These are phyloP conservation scores for Melanotaenia parkinsoni DNA, from an alignment of 2,797 vertebrate genomes.

Conservation along the genomic window DNA sequence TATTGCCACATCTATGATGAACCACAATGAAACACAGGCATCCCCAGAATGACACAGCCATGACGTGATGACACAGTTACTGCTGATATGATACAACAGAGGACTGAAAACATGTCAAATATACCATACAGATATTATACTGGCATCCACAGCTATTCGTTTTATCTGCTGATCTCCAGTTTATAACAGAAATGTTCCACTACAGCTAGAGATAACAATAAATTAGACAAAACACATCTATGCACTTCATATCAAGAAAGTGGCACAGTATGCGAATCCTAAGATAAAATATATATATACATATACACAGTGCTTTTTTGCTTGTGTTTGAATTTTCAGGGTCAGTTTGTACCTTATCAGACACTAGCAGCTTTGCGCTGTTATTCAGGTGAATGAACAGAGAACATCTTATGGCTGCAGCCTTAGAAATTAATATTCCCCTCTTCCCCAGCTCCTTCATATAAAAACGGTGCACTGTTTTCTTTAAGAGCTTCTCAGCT, in stretches of 20 bases:
- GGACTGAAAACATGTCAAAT: slow-evolving; percentile 4
- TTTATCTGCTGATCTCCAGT: slow-evolving; percentile 32
- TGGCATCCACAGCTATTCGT: slow-evolving; percentile 3
- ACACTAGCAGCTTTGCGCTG: background rate
- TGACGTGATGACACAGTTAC: background rate
- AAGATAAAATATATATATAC: slow-evolving; percentile 19
- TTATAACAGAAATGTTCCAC: slow-evolving; percentile 50
- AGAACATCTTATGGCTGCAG: slow-evolving; percentile 6
- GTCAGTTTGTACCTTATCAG: slow-evolving; percentile 1
- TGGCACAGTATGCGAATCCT: slow-evolving; percentile 26
- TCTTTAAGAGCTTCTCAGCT: background rate
- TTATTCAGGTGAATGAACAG: slow-evolving; percentile 19
- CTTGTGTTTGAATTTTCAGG: slow-evolving; percentile 7
- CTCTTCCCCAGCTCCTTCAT: background rate
- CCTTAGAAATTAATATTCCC: background rate
- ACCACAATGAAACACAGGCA: slow-evolving; percentile 15
- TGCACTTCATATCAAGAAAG: slow-evolving; percentile 56
- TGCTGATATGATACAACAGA: slow-evolving; percentile 8
- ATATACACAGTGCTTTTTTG: slow-evolving; percentile 28
- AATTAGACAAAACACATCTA: slow-evolving; percentile 55
- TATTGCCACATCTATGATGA: background rate
- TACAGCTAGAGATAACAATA: slow-evolving; percentile 55
- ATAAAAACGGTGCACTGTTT: background rate
- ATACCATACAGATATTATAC: slow-evolving; percentile 13
- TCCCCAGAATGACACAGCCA: background rate